Conservation (phyloP, 2,797 vertebrate genomes). For the Gobionotothen gibberifrons region DNA sequence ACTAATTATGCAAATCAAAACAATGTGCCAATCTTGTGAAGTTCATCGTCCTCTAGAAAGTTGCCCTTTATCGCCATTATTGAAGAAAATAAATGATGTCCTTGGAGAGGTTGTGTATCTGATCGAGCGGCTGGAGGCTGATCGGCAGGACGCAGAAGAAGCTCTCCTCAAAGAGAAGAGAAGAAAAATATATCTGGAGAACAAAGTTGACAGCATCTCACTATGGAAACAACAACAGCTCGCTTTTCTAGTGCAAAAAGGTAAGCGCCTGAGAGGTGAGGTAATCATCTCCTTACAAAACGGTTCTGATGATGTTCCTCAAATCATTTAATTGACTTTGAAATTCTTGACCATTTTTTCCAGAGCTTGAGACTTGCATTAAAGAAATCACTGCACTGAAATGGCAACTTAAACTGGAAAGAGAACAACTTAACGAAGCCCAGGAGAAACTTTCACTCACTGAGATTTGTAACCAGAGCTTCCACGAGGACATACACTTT, state of each 20-base stretch:
- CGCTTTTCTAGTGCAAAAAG: conserved; percentile 83
- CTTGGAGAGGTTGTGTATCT: conserved; percentile 86
- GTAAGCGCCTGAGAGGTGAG: conserved; percentile 63
- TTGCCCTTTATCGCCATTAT: conserved; percentile 71
- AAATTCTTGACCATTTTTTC: conserved; percentile 5
- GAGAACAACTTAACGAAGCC: conserved; percentile 57
- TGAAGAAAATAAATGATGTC: conserved; percentile 84
- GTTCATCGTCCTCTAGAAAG: conserved; percentile 65
- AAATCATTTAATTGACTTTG: conserved; percentile 14
- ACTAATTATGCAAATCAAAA: neutral
- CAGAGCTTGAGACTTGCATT: conserved; percentile 72
- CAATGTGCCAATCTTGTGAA: conserved; percentile 17
- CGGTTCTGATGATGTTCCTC: neutral
- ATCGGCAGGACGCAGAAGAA: conserved; percentile 86
- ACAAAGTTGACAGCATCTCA: conserved; percentile 81
- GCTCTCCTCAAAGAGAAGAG: conserved; percentile 83
- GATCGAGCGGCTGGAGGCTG: conserved; percentile 88
- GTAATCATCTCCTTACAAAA: conserved; percentile 4
- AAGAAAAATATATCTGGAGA: conserved; percentile 73
- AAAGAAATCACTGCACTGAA: conserved; percentile 80
- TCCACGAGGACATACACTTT: conserved; percentile 77
- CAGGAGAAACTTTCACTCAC: conserved; percentile 61
- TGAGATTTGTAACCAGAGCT: conserved; percentile 69
- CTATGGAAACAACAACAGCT: conserved; percentile 87
- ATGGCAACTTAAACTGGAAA: conserved; percentile 75